Base-by-base conservation (phyloP, 30 jellyfish, hydroid and myxozoan genomes). In the Aurelia coerulea region DNA sequence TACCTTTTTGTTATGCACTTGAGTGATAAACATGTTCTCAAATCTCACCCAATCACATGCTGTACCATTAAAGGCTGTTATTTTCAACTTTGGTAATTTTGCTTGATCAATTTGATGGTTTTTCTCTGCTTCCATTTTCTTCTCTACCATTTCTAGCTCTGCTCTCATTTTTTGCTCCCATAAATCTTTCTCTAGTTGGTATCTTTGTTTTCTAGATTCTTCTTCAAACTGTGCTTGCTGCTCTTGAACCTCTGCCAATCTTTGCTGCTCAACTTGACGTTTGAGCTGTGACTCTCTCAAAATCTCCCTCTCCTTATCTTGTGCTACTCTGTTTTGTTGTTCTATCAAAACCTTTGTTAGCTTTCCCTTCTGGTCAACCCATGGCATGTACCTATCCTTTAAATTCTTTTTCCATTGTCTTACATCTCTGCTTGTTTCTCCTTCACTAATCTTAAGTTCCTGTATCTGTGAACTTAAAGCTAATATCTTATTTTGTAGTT, bases 61-160 rank as follows among this genome's bases (percentile, higher is more conserved):
- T 67, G 91, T 81, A 51, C 91, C 91, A 65, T 65, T 81, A 56
- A 81, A 81, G 35, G 91, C 68, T 49, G 83, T 81, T 67, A 81
- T 65, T 81, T 49, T 81, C 83, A 81, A 65, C 53, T 81, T 65
- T 81, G 91, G 91, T 31, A 81, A 23, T 54, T 81, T 81, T 81
- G 91, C 90, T 78, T 80, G 75, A 80, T 80, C 90, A 80, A 56
- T 66, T 67, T 80, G 75, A 50, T 65, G 90, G 58, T 73, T 67
- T 80, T 79, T 80, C 83, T 69, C 90, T 41, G 64, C 64, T 78
- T 80, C 74, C 76, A 67, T 67, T 69, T 69, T 80, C 90, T 80
- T 80, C 64, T 80, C 90, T 80, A 80, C 83, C 31, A 80, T 67
- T 65, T 80, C 90, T 69, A 17, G 90, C 76, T 80, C 90, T 80